Percentiles rank a stretch among this genome's conserved stretches.
Evolutionary conservation across 2,797 vertebrate species (phyloP).

Genomic region (Chromis chromis): DNA sequence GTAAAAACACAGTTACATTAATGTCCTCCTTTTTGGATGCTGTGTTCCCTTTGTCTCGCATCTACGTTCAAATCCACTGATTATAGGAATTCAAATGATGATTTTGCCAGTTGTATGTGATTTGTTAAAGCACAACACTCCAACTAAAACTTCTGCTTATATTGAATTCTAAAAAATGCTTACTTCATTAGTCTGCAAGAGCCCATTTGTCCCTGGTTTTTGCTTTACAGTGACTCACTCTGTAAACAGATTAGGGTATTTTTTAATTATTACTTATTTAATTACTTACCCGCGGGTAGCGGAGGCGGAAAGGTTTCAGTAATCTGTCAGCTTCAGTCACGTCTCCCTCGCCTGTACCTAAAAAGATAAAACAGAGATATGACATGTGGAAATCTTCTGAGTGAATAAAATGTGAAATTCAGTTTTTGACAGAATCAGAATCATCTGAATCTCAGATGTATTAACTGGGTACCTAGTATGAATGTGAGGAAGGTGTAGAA

Average conservation of each 20-base stretch:
- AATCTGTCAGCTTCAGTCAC: constrained; percentile 84
- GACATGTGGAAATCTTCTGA: background rate
- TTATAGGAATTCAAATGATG: no score
- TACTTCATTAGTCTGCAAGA: background rate
- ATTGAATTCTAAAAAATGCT: background rate
- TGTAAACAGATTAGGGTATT: no score
- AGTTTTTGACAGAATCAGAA: background rate
- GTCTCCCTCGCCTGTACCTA: constrained; percentile 88
- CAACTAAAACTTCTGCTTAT: no score
- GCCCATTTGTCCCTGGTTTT: background rate
- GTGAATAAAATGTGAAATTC: no score
- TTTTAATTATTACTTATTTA: no score
- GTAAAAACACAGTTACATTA: no score
- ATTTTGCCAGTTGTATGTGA: no score
- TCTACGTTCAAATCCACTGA: no score
- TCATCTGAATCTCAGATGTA: background rate
- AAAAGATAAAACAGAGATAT: background rate
- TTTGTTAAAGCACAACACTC: no score
- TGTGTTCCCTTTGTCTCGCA: no score
- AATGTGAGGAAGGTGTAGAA: constrained; percentile 90
- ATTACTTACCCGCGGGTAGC: constrained; percentile 84
- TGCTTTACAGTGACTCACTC: no score
- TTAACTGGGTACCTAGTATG: constrained; percentile 81
- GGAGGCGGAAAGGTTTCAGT: constrained; percentile 84
- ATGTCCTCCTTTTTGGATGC: no score